Percentiles rank a stretch among this genome's conserved stretches.
Evolutionary conservation across 2,888 invertebrate species (phyloP).

Genomic region (Scelioninae gen. 1): DNA sequence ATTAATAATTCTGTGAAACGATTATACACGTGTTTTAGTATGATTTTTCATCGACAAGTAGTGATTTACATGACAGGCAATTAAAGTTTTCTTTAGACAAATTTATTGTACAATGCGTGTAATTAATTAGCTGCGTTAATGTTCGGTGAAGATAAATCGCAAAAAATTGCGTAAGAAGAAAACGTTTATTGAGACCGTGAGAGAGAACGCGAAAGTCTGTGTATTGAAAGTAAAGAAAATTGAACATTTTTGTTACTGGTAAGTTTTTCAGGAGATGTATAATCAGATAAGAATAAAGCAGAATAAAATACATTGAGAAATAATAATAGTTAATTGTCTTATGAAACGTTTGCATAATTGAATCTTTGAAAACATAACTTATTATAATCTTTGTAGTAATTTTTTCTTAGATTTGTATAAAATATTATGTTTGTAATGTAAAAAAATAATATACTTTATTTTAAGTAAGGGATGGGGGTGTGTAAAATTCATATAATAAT

Average conservation of each 20-base stretch:
- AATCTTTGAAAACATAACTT: neutral
- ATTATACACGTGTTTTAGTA: neutral
- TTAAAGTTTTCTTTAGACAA: slow-evolving; percentile 3
- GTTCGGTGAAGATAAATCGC: neutral
- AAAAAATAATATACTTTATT: no score
- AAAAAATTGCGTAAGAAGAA: slow-evolving; percentile 24
- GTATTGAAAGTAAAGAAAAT: slow-evolving; percentile 5
- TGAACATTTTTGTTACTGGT: slow-evolving; percentile 8
- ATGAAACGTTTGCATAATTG: slow-evolving; percentile 4
- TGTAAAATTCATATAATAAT: no score
- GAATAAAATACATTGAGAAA: slow-evolving; percentile 3
- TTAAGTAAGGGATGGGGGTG: no score
- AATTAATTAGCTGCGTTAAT: slow-evolving; percentile 5
- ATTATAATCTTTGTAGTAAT: neutral
- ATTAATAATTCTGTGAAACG: slow-evolving; percentile 17
- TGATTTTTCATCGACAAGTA: slow-evolving; percentile 15
- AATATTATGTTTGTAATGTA: no score
- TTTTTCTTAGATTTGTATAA: neutral
- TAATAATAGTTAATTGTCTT: neutral
- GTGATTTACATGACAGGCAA: slow-evolving; percentile 18
- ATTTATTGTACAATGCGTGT: slow-evolving; percentile 7
- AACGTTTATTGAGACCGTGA: slow-evolving; percentile 14
- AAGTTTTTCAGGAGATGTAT: slow-evolving; percentile 1
- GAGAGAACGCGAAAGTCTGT: slow-evolving; percentile 3
- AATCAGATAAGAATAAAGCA: slow-evolving; percentile 11